A percentile compares a stretch with the other conserved stretches of the same genome.
phyloP scores from a whole-genome alignment of 2,797 vertebrate genomes.

The Rhinella marina region DNA sequence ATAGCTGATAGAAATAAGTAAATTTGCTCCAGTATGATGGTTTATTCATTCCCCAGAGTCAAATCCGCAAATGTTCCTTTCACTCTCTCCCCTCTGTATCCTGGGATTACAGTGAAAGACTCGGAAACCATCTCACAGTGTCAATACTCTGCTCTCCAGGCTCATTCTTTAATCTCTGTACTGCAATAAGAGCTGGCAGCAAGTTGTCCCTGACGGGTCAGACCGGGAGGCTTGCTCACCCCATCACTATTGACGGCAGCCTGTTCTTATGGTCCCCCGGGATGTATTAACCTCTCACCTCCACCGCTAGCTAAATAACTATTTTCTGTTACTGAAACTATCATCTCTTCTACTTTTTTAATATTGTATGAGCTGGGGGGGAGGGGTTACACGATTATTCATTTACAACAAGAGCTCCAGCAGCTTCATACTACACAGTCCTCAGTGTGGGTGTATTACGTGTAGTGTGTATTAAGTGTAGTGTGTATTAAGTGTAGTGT shows the following conservation, averaged over 20 bases:
- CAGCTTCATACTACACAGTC: background rate
- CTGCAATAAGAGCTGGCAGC: conserved; percentile 41
- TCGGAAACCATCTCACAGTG: conserved; percentile 52
- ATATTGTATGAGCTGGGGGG: conserved; percentile 17
- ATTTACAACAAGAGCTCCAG: background rate
- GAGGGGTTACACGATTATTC: conserved; percentile 16
- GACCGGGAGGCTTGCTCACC: conserved; percentile 41
- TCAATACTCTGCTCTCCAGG: conserved; percentile 52
- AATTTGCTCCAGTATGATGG: conserved; percentile 38
- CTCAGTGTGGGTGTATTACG: background rate
- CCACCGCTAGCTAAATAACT: conserved; percentile 31
- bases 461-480: background rate
- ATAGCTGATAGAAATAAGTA: conserved; percentile 44
- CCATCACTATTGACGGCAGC: conserved; percentile 26
- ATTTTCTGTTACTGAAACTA: conserved; percentile 21
- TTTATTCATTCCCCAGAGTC: conserved; percentile 54
- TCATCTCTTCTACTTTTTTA: conserved; percentile 22
- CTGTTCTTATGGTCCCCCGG: conserved; percentile 7
- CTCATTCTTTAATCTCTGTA: conserved; percentile 53
- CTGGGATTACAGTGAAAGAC: conserved; percentile 46
- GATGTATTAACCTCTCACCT: conserved; percentile 47
- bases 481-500: too few relatives aligned
- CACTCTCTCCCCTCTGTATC: conserved; percentile 19
- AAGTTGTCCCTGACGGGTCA: conserved; percentile 47
- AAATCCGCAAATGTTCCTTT: conserved; percentile 49